These are phyloP conservation scores for Pterophyllum scalare DNA, from an alignment of 2,113 vertebrate species.

Conservation along the genomic window DNA sequence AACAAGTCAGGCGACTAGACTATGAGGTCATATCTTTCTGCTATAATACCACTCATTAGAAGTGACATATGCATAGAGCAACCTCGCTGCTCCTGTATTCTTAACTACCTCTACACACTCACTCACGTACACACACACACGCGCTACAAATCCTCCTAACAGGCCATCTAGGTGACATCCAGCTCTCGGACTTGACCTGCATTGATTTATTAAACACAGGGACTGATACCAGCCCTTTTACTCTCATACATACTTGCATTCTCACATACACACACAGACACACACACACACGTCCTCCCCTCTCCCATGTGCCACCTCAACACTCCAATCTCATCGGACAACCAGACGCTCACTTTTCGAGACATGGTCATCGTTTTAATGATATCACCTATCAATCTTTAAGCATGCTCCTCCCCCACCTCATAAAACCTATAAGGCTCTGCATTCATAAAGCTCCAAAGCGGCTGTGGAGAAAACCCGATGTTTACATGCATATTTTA, in stretches of 20 bases:
- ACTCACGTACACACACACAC: constrained; percentile 23
- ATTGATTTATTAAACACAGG: constrained; percentile 74
- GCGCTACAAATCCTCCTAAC: constrained; percentile 19
- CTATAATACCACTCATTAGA: constrained; percentile 57
- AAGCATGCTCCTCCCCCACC: neutral
- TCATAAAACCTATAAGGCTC: neutral
- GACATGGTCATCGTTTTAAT: constrained; percentile 70
- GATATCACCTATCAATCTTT: constrained; percentile 57
- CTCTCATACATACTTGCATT: constrained; percentile 13
- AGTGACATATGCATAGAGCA: constrained; percentile 58
- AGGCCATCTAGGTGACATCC: constrained; percentile 60
- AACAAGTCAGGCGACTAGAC: constrained; percentile 23
- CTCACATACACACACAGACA: constrained; percentile 1
- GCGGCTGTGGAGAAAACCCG: neutral
- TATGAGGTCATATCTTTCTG: constrained; percentile 59
- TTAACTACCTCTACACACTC: neutral
- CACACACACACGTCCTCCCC: neutral
- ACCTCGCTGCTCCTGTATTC: constrained; percentile 9
- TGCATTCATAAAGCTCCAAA: neutral
- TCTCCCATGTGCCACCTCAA: neutral
- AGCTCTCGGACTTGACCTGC: constrained; percentile 61
- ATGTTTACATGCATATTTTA: neutral
- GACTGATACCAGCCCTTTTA: constrained; percentile 28
- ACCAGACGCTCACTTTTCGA: constrained; percentile 44
- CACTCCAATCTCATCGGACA: constrained; percentile 45